These are phyloP conservation scores for Morus bassanus DNA, from an alignment of 2,797 vertebrate species.

Conservation along the genomic window DNA sequence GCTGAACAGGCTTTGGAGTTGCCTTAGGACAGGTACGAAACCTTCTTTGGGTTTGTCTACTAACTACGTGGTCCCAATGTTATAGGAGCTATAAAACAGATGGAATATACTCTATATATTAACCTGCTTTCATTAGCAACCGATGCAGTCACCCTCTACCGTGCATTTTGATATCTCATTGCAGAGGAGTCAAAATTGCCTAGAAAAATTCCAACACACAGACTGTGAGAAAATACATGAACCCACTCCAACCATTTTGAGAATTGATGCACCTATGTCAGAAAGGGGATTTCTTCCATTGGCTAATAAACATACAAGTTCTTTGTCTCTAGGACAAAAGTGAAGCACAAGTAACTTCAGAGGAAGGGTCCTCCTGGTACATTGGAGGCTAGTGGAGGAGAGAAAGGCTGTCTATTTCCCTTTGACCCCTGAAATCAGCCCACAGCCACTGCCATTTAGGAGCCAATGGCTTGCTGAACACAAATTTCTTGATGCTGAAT, in stretches of 20 bases:
- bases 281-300: background rate
- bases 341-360: background rate
- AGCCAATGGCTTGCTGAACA: background rate
- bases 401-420: background rate
- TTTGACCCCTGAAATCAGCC: background rate
- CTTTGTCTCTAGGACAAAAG: background rate
- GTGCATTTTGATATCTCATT: background rate
- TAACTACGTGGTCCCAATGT: no score
- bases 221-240: background rate
- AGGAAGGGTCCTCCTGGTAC: background rate
- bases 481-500: background rate
- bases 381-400: background rate
- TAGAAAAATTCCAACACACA: background rate
- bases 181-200: background rate
- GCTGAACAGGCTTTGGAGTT: background rate
- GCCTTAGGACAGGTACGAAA: background rate
- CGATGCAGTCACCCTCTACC: background rate
- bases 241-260: background rate
- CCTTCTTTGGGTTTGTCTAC: background rate
- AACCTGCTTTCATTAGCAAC: background rate
- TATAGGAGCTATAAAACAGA: background rate
- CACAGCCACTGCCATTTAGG: background rate
- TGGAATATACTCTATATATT: background rate
- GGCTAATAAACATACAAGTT: background rate
- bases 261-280: background rate